These are phyloP conservation scores for Elaeidobius kamerunicus DNA, from an alignment of 2,888 invertebrate species.

Conservation along the genomic window DNA sequence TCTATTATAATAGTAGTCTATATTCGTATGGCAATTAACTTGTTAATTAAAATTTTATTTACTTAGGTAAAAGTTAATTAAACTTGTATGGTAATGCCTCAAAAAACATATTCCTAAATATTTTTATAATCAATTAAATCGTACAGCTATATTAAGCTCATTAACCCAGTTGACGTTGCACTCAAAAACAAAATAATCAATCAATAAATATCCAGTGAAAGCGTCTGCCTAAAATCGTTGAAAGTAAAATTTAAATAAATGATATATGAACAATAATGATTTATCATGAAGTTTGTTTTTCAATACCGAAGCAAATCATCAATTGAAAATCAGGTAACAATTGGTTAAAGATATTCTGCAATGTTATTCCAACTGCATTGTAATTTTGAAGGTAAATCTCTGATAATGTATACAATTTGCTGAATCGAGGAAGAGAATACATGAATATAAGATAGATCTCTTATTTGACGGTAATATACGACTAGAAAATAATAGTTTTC, in stretches of 20 bases:
- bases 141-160: too few species aligned
- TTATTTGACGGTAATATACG: background rate
- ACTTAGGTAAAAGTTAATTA: too few species aligned
- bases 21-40: too few species aligned
- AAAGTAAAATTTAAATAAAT: background rate
- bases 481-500: background rate
- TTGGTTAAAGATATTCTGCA: background rate
- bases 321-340: background rate
- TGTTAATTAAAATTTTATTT: too few species aligned
- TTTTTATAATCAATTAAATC: too few species aligned
- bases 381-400: constrained; percentile 1
- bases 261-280: background rate
- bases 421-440: background rate
- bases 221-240: background rate
- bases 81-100: too few species aligned
- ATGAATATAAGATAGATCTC: background rate
- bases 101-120: too few species aligned
- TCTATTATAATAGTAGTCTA: too few species aligned
- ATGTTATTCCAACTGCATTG: constrained; percentile 1
- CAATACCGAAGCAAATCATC: background rate
- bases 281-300: background rate
- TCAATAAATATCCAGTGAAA: background rate
- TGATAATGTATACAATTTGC: background rate
- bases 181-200: too few species aligned
- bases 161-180: too few species aligned